A percentile compares a stretch with the other conserved stretches of the same genome.
These are phyloP conservation scores for Drosophila obscura DNA, from an alignment of 1,140 invertebrate genomes.

Conservation along the genomic window DNA sequence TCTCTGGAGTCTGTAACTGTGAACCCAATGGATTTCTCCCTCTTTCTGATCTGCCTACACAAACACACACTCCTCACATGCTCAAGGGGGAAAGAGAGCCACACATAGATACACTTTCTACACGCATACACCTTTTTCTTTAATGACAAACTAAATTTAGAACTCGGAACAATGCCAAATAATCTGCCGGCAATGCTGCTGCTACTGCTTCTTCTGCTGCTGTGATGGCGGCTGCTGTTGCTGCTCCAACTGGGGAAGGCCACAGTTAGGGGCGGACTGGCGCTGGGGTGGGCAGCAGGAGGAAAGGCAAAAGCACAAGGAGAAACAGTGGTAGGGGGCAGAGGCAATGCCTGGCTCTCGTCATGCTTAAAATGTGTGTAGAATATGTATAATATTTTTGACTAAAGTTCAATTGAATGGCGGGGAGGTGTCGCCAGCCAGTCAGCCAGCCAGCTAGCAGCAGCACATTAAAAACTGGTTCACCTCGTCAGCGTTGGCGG, in stretches of 20 bases:
- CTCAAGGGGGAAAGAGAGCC: constrained; percentile 15
- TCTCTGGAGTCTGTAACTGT: constrained; percentile 43
- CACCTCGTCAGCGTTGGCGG: constrained; percentile 58
- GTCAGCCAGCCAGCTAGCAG: constrained; percentile 7
- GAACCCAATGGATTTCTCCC: constrained; percentile 38
- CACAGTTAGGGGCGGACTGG: constrained; percentile 33
- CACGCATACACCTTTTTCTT: constrained; percentile 65
- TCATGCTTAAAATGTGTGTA: constrained; percentile 49
- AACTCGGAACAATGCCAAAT: constrained; percentile 82
- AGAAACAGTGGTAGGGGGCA: constrained; percentile 4
- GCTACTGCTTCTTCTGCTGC: constrained; percentile 28
- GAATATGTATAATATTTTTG: constrained; percentile 44
- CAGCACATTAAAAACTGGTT: constrained; percentile 65
- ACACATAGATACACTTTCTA: constrained; percentile 31
- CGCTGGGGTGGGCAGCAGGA: neutral
- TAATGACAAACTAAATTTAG: constrained; percentile 82
- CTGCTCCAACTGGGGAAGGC: constrained; percentile 41
- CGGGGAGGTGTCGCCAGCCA: constrained; percentile 25
- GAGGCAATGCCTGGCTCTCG: constrained; percentile 31
- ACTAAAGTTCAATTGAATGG: constrained; percentile 61
- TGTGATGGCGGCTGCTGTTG: constrained; percentile 21
- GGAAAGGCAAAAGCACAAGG: constrained; percentile 4
- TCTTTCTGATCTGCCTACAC: constrained; percentile 37
- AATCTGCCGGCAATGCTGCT: constrained; percentile 72
- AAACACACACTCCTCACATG: constrained; percentile 16